Evolutionary conservation across 1,140 invertebrate species (phyloP), one percentile per base, ranked within the genome.

Genomic region (Marisa cornuarietis): DNA sequence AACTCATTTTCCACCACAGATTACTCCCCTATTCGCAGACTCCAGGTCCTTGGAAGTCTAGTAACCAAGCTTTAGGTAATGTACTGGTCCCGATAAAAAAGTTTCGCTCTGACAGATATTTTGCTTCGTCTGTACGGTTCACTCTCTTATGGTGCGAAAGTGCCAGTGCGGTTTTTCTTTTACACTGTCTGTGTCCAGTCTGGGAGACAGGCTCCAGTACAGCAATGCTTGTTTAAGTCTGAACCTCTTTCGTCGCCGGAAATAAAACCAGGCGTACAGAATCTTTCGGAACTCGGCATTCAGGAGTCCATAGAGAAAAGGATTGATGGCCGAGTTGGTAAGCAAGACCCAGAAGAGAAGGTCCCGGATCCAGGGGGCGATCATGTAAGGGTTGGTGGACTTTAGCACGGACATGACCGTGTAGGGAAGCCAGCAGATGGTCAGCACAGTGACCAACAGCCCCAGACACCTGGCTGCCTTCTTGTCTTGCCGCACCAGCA

Each of bases 261-360:
- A 85, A n/a, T 66, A 66, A 16, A 84, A 76, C 84, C 85, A 88
- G 14, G 75, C 66, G 71, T 79, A 81, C 8, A 86, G 75, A n/a
- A 85, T 82, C 72, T 85, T 83, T 24, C 85, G 80, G 69, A 88
- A 87, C 80, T 87, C 87, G 8, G 77, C 79, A 78, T 87, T 89
- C n/a, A 87, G 84, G 18, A 89, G 74, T 51, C 86, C 86, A 79
- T 89, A 89, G n/a, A 89, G 78, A 68, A 89, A 86, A 0, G 88
- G 88, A 65, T 89, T 89, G 9, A 89, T 80, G 5, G 84, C 83
- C 0, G 88, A 84, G 77, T 87, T 88, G 54, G 80, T 69, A 1
- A 86, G 79, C n/a, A 85, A 63, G 20, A 89, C 78, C 83, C 87
- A 88, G 63, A 85, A 83, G 4, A 83, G 71, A 26, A 87, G 63